Evolutionary conservation across 2,797 vertebrate species (phyloP).

Genomic region (Myripristis murdjan): DNA sequence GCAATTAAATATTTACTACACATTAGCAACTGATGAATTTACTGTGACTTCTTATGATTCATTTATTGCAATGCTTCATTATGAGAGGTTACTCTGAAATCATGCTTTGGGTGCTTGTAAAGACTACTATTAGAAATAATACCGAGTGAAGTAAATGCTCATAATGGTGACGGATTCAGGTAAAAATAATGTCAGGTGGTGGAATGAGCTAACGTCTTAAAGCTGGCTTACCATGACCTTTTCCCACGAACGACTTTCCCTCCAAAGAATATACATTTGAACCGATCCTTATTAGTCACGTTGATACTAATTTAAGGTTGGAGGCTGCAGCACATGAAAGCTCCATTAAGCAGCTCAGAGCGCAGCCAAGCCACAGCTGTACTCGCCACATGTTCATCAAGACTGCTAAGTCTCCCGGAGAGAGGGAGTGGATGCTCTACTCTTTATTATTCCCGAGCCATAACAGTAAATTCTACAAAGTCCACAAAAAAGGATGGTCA

Average conservation of each 20-base stretch:
- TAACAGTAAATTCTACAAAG: slow-evolving; percentile 61
- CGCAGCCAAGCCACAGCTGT: slow-evolving; percentile 58
- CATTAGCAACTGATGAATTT: slow-evolving; percentile 72
- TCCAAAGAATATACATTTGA: neutral
- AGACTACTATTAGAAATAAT: slow-evolving; percentile 19
- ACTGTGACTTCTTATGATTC: slow-evolving; percentile 61
- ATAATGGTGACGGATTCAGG: too few species aligned
- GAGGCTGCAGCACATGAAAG: slow-evolving; percentile 22
- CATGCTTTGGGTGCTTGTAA: slow-evolving; percentile 19
- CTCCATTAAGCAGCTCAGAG: slow-evolving; percentile 35
- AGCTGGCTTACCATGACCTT: slow-evolving; percentile 2
- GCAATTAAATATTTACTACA: slow-evolving; percentile 82
- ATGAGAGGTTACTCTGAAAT: slow-evolving; percentile 11
- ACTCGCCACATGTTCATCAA: slow-evolving; percentile 44
- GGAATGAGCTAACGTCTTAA: slow-evolving; percentile 8
- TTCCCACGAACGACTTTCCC: slow-evolving; percentile 10
- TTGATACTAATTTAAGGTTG: slow-evolving; percentile 36
- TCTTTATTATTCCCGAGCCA: slow-evolving; percentile 38
- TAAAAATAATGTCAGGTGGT: slow-evolving; percentile 18
- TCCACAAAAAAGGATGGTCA: slow-evolving; percentile 43
- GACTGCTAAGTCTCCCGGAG: slow-evolving; percentile 18
- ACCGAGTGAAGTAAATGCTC: neutral
- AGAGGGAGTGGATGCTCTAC: slow-evolving; percentile 25
- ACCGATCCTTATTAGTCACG: neutral
- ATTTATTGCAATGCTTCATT: slow-evolving; percentile 40